These are phyloP conservation scores for Takifugu flavidus DNA, from an alignment of 2,113 vertebrate species.

Conservation along the genomic window DNA sequence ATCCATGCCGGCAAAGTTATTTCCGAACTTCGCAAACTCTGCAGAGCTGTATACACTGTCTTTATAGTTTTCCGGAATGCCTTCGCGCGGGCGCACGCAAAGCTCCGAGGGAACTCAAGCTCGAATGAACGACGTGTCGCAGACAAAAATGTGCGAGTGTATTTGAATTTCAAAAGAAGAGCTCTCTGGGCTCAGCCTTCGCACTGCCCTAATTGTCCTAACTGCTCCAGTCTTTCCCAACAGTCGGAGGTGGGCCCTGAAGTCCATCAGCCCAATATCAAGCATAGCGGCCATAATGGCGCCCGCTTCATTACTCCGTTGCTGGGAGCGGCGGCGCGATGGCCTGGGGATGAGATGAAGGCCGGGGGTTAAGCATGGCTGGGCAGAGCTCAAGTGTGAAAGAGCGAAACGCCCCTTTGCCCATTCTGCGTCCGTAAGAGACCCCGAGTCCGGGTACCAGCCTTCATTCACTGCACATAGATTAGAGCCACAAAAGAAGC, in stretches of 20 bases:
- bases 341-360: constrained; percentile 55
- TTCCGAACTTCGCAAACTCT: constrained; percentile 31
- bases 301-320: constrained; percentile 68
- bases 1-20: constrained; percentile 14
- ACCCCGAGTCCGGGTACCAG: constrained; percentile 48
- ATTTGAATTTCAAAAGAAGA: constrained; percentile 57
- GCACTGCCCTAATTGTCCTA: constrained; percentile 59
- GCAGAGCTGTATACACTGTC: not conserved
- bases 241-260: constrained; percentile 55
- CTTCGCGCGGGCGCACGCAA: constrained; percentile 18
- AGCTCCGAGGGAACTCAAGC: constrained; percentile 9
- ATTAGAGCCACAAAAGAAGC: constrained; percentile 42
- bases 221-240: constrained; percentile 52
- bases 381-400: constrained; percentile 76
- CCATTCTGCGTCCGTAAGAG: constrained; percentile 61
- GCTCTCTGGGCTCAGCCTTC: constrained; percentile 44
- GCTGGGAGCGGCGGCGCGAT: constrained; percentile 52
- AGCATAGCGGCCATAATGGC: constrained; percentile 66
- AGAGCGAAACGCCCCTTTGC: constrained; percentile 64
- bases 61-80: constrained; percentile 16
- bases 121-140: constrained; percentile 45
- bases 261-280: constrained; percentile 68
- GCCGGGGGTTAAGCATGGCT: constrained; percentile 74
- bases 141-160: constrained; percentile 36
- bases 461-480: constrained; percentile 38